These are phyloP conservation scores for Chrysolina americana DNA, from an alignment of 2,888 invertebrate genomes.

Conservation along the genomic window DNA sequence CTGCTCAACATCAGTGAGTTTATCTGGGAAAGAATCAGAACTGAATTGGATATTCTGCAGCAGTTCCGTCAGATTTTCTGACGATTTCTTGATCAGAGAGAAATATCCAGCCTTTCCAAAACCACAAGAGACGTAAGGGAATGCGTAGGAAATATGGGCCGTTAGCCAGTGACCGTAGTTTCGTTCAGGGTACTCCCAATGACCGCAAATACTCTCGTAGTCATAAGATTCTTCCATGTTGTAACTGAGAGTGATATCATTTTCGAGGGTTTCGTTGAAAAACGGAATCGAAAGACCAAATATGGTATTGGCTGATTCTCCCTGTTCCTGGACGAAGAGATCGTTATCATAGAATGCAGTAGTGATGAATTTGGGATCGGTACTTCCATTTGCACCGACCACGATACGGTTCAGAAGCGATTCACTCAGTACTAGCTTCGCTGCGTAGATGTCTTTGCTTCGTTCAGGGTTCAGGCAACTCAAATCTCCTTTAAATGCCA, in stretches of 20 bases:
- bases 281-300: neutral
- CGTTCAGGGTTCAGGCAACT: neutral
- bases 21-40: neutral
- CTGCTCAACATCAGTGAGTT: neutral
- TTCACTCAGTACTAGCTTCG: neutral
- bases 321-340: slow-evolving; percentile 8
- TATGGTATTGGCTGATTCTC: neutral
- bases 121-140: neutral
- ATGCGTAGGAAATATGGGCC: neutral
- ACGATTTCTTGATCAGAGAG: neutral
- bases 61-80: slow-evolving; percentile 12
- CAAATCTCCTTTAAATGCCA: slow-evolving; percentile 5
- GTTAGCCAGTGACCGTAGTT: slow-evolving; percentile 3
- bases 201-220: neutral
- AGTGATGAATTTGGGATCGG: neutral
- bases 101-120: slow-evolving; percentile 2
- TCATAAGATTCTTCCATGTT: neutral
- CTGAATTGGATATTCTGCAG: neutral
- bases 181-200: slow-evolving; percentile 10
- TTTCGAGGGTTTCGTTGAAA: neutral
- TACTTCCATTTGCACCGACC: neutral
- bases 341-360: neutral
- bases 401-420: neutral
- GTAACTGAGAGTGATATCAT: neutral
- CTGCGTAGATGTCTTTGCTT: neutral